Percentiles rank a stretch among this genome's conserved stretches.
Conservation (phyloP, 2,888 invertebrate species). For the Lasioglossum marginatum region DNA sequence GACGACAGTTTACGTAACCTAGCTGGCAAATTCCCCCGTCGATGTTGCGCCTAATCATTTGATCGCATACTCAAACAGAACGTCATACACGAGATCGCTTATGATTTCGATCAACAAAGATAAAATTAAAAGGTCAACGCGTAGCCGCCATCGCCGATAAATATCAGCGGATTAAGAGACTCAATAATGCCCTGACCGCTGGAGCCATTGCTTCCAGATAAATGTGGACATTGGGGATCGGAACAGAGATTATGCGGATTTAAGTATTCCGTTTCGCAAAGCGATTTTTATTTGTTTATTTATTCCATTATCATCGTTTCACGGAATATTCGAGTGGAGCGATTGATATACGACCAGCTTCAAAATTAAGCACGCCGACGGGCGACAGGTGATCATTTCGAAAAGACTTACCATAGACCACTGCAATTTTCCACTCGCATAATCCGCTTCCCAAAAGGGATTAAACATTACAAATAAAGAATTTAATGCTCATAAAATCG, state of each 20-base stretch:
- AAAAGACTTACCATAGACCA: neutral
- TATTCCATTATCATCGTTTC: neutral
- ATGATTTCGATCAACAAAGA: neutral
- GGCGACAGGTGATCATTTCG: neutral
- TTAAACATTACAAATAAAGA: too few relatives aligned
- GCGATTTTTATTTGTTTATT: conserved; percentile 2
- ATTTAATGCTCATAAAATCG: too few relatives aligned
- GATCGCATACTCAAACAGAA: neutral
- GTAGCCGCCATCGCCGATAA: neutral
- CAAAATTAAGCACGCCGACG: neutral
- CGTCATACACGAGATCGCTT: neutral
- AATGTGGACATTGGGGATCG: neutral
- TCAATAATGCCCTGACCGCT: neutral
- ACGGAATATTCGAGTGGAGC: neutral
- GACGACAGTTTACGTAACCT: too few relatives aligned
- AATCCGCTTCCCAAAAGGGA: too few relatives aligned
- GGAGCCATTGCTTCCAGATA: neutral
- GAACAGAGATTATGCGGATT: conserved; percentile 10
- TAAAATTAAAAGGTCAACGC: neutral
- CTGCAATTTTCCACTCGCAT: neutral
- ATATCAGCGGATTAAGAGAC: conserved; percentile 18
- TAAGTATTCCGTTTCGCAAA: neutral
- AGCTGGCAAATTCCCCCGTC: too few relatives aligned
- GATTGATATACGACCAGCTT: conserved; percentile 5
- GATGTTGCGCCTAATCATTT: too few relatives aligned